Conservation (phyloP, 64 coral and sea anemone species). For the Montipora cactus region DNA sequence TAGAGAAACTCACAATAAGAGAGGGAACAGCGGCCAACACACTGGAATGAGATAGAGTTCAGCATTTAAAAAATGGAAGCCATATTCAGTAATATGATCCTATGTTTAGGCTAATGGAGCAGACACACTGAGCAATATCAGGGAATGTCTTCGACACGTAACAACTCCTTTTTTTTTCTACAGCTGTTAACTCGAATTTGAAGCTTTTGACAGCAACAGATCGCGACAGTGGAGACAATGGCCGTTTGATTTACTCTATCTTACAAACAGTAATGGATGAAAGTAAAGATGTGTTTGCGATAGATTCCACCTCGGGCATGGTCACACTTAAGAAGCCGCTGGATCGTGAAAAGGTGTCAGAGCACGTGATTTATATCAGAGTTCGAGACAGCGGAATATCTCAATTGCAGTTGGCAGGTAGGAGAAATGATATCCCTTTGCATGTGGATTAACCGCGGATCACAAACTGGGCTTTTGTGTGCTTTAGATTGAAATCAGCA, state of each 20-base stretch:
- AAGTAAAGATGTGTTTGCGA: slow-evolving; percentile 66
- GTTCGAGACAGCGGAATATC: slow-evolving; percentile 66
- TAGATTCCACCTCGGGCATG: slow-evolving; percentile 60
- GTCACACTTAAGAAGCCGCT: slow-evolving; percentile 58
- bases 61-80: too few species aligned
- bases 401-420: slow-evolving; percentile 22
- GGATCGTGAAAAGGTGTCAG: slow-evolving; percentile 64
- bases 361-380: slow-evolving; percentile 79
- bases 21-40: too few species aligned
- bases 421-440: background rate
- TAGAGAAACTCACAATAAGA: too few species aligned
- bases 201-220: slow-evolving; percentile 65
- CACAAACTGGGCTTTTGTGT: too few species aligned
- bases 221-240: slow-evolving; percentile 64
- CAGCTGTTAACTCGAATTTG: slow-evolving; percentile 28
- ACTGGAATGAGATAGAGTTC: too few species aligned
- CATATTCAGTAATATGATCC: too few species aligned
- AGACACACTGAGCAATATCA: too few species aligned
- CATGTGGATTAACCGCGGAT: background rate
- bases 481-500: too few species aligned
- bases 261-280: slow-evolving; percentile 61
- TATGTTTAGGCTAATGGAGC: too few species aligned
- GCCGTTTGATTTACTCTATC: slow-evolving; percentile 65
- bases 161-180: background rate
- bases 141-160: too few species aligned